Evolutionary conservation across 2,113 vertebrate species (phyloP), one percentile per base, ranked within the genome.

Genomic region (Condylura cristata): DNA sequence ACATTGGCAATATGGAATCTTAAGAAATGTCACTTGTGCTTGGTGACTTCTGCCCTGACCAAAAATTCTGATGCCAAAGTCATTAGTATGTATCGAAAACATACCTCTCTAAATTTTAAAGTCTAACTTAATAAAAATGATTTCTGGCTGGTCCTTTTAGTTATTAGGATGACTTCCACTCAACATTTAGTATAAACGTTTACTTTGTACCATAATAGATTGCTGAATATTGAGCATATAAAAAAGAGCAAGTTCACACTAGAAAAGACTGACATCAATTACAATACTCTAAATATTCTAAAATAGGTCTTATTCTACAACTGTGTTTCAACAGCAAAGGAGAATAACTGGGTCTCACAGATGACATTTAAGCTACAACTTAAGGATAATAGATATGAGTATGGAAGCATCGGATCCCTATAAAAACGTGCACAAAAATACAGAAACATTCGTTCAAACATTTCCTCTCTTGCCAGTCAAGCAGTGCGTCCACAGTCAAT

Each of bases 301-400:
- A 70, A 74, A 89, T 4, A 44, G 71, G 20, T 48, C 93, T 83
- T 75, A 80, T 24, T 81, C 34, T 76, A 37, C 68, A 90, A 76
- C 86, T 46, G 16, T 48, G 30, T 56, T 51, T 44, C 72, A 85
- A 82, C 28, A 92, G 10, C 26, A 63, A 68, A 53, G 81, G 30
- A 84, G 30, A 70, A 85, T 82, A 85, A 66, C 61, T 93, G 37
- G 32, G 65, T 91, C 46, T 75, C 84, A 74, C n/a, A 89, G 30
- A 37, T 24, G 58, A 71, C 80, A 84, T 75, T 0, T 58, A 51
- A 89, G 48, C 24, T 41, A 92, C 48, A 61, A 83, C 46, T 84
- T 91, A 44, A 86, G 44, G 46, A 56, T n/a, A 86, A 12, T 48
- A 87, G 28, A 26, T 34, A 65, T 24, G 26, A 60, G 46, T 41